phyloP scores from a whole-genome alignment of 2,797 vertebrate genomes.

The Alcedo atthis region DNA sequence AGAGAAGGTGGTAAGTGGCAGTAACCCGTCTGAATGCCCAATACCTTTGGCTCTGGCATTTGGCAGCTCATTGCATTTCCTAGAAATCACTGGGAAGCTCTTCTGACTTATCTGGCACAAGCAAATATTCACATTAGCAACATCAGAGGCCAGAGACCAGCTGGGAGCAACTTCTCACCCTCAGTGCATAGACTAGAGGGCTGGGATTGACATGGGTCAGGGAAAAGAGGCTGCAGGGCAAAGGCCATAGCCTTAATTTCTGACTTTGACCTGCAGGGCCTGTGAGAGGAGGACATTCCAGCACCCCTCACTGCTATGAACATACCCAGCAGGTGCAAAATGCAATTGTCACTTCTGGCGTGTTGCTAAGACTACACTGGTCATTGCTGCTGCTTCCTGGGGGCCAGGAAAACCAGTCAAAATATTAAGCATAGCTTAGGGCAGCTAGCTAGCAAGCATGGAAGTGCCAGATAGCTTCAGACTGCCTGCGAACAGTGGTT shows the following conservation, averaged over 20 bases:
- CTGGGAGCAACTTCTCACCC: not conserved
- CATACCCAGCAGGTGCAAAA: not conserved
- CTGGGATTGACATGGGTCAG: not conserved
- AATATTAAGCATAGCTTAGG: not conserved
- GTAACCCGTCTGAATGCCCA: not conserved
- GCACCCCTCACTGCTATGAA: not conserved
- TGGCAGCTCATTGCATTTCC: conserved; percentile 30
- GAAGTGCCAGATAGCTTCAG: not conserved
- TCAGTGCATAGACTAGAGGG: accelerated
- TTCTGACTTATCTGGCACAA: conserved; percentile 1
- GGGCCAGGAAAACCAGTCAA: not conserved
- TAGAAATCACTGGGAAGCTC: conserved; percentile 31
- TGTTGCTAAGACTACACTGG: not conserved
- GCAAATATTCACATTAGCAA: not conserved
- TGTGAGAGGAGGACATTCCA: not conserved
- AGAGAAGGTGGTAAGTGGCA: not conserved
- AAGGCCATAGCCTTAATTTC: not conserved
- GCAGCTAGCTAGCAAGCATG: not conserved
- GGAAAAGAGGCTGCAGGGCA: not conserved
- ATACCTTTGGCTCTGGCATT: not conserved
- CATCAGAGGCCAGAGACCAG: not conserved
- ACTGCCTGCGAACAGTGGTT: not conserved
- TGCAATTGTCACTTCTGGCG: not conserved
- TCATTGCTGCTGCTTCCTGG: not conserved
- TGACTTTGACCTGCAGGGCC: not conserved